Evolutionary conservation across 1,140 invertebrate species (phyloP), one percentile per base, ranked within the genome.

Genomic region (Anthonomus grandis): DNA sequence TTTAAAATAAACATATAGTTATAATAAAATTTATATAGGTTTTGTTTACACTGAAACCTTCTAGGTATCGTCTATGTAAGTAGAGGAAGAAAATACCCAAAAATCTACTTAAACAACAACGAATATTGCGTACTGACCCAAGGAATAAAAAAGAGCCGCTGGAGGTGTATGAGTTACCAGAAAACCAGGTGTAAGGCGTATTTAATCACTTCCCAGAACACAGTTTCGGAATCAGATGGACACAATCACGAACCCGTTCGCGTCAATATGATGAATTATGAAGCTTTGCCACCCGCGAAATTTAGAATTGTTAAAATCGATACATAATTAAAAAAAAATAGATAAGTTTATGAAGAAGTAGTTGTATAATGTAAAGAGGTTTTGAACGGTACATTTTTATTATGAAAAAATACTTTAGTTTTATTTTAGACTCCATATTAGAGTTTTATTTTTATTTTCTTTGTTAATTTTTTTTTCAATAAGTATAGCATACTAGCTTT

Each of bases 151-250:
- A 59, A 50, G 37, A 60, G 59, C 0, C 64, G 60, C 46, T 68
- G 66, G 66, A 53, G 62, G 23, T 68, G 66, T 31, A 42, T 50
- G 18, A 48, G 17, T 17, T 59, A 64, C 15, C 58, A 60, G 9
- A 64, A 62, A 41, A 60, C 59, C 3, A 63, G 57, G 34, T 68
- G 64, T 49, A 68, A 60, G 50, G 62, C 64, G 12, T 42, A 34
- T 13, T 25, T 65, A 12, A 58, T 22, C 2, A 67, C 63, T 3
- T 63, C 56, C 5, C 25, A 50, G 51, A 58, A 56, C 19, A 25
- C 38, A 3, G 63, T 64, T 8, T 57, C 37, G 6, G 49, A 59
- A n/a, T 25, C 62, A 17, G 18, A 31, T n/a, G 37, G 27, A 41
- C 63, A 64, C 42, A 64, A 64, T 39, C 63, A 64, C 34, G 17